These are phyloP conservation scores for Bombus waltoni DNA, from an alignment of 1,140 invertebrate genomes.

Conservation along the genomic window DNA sequence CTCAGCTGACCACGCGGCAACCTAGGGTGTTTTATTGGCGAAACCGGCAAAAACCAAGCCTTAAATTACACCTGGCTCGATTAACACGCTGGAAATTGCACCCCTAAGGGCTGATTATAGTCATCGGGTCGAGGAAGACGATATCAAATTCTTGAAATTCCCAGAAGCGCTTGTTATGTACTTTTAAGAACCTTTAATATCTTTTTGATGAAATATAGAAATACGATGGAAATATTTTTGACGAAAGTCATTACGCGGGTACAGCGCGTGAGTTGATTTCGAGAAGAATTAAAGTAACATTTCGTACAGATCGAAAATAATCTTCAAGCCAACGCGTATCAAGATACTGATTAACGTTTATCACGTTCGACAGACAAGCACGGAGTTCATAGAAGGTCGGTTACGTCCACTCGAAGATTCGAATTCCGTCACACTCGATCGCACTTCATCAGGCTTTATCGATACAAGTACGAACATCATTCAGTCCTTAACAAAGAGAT, in stretches of 20 bases:
- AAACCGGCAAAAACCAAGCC: neutral
- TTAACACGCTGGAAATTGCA: neutral
- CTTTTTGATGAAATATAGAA: neutral
- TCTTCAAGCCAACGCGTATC: neutral
- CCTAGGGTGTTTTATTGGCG: neutral
- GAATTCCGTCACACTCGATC: neutral
- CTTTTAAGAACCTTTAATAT: neutral
- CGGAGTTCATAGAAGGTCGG: too few relatives aligned
- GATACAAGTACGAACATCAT: neutral
- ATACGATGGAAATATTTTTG: too few relatives aligned
- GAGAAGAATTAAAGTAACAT: too few relatives aligned
- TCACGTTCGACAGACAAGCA: too few relatives aligned
- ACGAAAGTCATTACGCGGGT: too few relatives aligned
- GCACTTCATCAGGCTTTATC: neutral
- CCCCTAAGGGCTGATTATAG: neutral
- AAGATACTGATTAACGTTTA: too few relatives aligned
- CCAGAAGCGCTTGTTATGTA: neutral
- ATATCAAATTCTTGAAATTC: neutral
- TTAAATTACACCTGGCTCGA: constrained; percentile 4
- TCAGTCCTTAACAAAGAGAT: neutral
- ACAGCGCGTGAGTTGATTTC: too few relatives aligned
- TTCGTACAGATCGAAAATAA: neutral
- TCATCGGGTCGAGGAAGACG: neutral
- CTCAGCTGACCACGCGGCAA: neutral
- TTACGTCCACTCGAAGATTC: neutral